Percentiles rank a stretch among this genome's conserved stretches.
These are phyloP conservation scores for Pao palembangensis DNA, from an alignment of 2,113 vertebrate genomes.

Conservation along the genomic window DNA sequence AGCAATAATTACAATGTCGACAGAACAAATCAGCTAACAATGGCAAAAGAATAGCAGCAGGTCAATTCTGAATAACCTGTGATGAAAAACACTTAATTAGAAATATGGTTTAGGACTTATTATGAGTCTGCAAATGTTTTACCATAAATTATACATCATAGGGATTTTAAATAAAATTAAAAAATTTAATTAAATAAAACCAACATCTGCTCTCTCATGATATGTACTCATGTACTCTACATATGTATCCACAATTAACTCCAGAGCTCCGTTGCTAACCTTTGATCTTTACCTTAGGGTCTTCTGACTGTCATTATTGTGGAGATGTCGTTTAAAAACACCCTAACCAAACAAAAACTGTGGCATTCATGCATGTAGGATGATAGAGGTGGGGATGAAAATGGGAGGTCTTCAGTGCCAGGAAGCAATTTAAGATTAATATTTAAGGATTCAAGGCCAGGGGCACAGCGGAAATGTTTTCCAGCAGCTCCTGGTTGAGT, in stretches of 20 bases:
- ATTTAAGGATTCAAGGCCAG: no score
- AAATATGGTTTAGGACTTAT: not conserved
- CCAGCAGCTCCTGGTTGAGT: no score
- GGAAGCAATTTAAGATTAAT: no score
- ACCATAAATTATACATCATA: constrained; percentile 63
- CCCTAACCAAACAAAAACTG: no score
- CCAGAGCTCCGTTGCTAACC: not conserved
- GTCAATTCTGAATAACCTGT: not conserved
- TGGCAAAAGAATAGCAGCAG: constrained; percentile 7
- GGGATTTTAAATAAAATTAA: constrained; percentile 10
- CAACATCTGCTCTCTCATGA: no score
- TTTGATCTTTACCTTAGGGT: not conserved
- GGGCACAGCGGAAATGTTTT: no score
- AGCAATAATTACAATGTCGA: not conserved
- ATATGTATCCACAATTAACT: no score
- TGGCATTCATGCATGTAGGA: no score
- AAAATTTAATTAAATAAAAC: constrained; percentile 40
- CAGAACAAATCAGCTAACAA: constrained; percentile 5
- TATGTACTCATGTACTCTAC: no score
- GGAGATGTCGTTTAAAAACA: not conserved
- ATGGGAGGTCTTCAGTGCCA: no score
- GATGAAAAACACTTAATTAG: not conserved
- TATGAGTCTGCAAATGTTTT: constrained; percentile 58
- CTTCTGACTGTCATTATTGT: not conserved
- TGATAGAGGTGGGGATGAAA: no score